phyloP scores from a whole-genome alignment of 2,888 invertebrate species.

The Brenthis hecate region DNA sequence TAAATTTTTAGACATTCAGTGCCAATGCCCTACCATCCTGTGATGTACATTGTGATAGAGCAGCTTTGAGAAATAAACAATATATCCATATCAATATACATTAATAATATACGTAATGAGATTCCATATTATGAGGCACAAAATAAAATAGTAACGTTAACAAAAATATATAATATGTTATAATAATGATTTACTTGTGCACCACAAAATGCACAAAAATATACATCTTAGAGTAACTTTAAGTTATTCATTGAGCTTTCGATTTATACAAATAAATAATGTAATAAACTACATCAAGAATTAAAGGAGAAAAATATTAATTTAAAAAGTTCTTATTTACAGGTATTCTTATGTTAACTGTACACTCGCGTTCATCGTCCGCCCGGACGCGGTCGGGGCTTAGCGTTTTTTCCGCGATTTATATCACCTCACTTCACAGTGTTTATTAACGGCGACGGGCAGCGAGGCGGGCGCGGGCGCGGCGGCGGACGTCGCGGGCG shows the following conservation, averaged over 20 bases:
- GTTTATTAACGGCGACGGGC: constrained; percentile 87
- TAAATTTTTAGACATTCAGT: constrained; percentile 13
- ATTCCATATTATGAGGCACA: constrained; percentile 74
- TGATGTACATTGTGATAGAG: constrained; percentile 59
- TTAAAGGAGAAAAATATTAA: constrained; percentile 50
- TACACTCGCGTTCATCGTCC: constrained; percentile 37
- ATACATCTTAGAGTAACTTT: constrained; percentile 73
- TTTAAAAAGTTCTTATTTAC: constrained; percentile 58
- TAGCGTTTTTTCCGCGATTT: constrained; percentile 49
- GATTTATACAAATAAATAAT: constrained; percentile 81
- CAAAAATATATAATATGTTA: constrained; percentile 62
- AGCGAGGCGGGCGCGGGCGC: constrained; percentile 45
- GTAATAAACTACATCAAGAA: constrained; percentile 59
- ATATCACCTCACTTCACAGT: constrained; percentile 95
- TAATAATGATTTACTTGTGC: constrained; percentile 67
- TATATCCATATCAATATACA: constrained; percentile 32
- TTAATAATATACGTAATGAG: constrained; percentile 58
- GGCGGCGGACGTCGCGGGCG: constrained; percentile 46
- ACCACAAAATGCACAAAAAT: constrained; percentile 66
- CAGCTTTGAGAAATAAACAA: constrained; percentile 45
- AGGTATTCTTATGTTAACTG: constrained; percentile 53
- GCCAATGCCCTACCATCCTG: constrained; percentile 40
- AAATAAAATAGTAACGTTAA: constrained; percentile 73
- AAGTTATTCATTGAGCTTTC: constrained; percentile 81
- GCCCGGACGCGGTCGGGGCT: neutral